Base-by-base conservation (phyloP, 2,113 vertebrate genomes). In the Pseudorasbora parva region DNA sequence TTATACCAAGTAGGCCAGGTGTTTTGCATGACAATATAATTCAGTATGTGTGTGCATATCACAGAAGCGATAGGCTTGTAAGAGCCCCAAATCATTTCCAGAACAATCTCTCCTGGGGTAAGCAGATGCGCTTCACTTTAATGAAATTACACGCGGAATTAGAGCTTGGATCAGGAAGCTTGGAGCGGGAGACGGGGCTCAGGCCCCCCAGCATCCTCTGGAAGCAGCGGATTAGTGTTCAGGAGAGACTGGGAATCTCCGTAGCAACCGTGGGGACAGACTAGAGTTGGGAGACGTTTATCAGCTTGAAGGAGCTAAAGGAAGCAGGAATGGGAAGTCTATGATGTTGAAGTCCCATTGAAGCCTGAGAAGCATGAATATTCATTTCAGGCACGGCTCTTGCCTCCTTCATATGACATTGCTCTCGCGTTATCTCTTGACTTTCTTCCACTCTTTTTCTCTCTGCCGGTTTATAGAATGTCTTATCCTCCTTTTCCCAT, bases 101-200 rank as follows among this genome's bases (percentile, higher is more conserved):
- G 72, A 59, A 64, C 43, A 68, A 21, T 68, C 33, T 37, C 82
- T 87, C 71, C 43, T 72, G 66, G 57, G 73, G 62, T 83, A 23
- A 56, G 37, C 45, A 23, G 80, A 87, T 82, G 83, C 11, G 57
- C 49, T 80, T 72, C 45, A 54, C 76, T 72, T 37, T 80, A 80
- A 85, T 87, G 71, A 85, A 85, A 83, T 81, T 85, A 76, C 76
- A 85, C 17, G 43, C 78, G 45, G 79, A 49, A 78, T 80, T 87
- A 75, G 51, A 59, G 66, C 30, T 68, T 77, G 45, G 80, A 49
- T 73, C 49, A 25, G 19, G n/a, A 83, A 66, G 69, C 45, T 78
- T 51, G n/a, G 9, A 8, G 60, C 5, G 27, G 51, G 80, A 66
- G 23, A 8, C 0, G 51, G 27, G 59, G 81, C 27, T 56, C 59